Conservation (phyloP, 2,797 vertebrate genomes). For the Pyrrhura leucotis region DNA sequence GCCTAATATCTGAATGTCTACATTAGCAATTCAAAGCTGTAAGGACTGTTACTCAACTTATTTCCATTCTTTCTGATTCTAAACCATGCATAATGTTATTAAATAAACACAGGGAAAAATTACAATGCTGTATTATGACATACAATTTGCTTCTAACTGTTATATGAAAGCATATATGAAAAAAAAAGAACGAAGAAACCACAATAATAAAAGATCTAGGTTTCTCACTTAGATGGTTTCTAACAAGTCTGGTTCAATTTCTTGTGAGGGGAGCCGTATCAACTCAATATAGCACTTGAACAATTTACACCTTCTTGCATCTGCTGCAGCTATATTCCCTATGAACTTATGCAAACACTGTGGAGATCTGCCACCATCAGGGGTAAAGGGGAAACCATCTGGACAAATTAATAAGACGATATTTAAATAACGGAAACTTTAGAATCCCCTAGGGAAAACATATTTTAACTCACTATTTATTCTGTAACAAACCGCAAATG, state of each 20-base stretch:
- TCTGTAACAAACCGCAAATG: background rate
- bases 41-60: background rate
- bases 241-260: background rate
- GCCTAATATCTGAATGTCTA: background rate
- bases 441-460: background rate
- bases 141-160: background rate
- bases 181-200: background rate
- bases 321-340: background rate
- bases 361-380: fast-evolving
- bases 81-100: background rate
- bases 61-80: background rate
- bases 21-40: background rate
- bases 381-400: background rate
- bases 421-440: background rate
- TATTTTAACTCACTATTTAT: background rate
- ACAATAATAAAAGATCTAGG: background rate
- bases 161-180: background rate
- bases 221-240: background rate
- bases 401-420: background rate
- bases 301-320: background rate
- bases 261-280: background rate
- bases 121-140: background rate
- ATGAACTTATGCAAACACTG: background rate
- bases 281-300: background rate
- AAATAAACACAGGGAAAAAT: background rate